A percentile compares a stretch with the other conserved stretches of the same genome.
phyloP scores from a whole-genome alignment of 2,797 vertebrate species.

The Loriculus beryllinus region DNA sequence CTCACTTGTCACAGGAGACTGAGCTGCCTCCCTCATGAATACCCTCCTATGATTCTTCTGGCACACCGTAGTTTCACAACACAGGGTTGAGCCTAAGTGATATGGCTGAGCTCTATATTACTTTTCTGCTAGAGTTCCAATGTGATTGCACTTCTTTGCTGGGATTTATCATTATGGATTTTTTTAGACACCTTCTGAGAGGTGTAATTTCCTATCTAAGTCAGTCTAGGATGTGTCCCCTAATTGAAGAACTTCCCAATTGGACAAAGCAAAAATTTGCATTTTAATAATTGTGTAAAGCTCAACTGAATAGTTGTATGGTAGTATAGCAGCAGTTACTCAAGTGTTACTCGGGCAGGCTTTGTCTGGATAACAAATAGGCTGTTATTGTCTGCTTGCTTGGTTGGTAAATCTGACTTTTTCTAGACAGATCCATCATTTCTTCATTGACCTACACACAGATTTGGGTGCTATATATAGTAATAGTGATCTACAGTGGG shows the following conservation, averaged over 20 bases:
- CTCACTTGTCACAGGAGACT: not conserved
- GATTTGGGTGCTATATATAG: not conserved
- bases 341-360: accelerated
- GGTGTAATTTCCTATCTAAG: not conserved
- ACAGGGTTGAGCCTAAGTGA: not conserved
- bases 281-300: not conserved
- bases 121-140: not conserved
- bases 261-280: not conserved
- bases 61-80: not conserved
- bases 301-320: not conserved
- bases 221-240: not conserved
- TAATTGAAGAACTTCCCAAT: not conserved
- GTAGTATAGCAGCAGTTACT: not conserved
- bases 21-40: not conserved
- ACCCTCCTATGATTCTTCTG: not conserved
- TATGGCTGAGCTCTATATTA: not conserved
- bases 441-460: not conserved
- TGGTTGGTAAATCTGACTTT: not conserved
- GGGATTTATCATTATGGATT: not conserved
- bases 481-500: not conserved
- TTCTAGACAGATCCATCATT: not conserved
- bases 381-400: not conserved
- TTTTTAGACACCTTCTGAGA: not conserved
- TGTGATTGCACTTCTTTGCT: not conserved
- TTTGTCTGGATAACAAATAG: not conserved